Evolutionary conservation across 2,888 invertebrate genomes (phyloP), one percentile per base, ranked within the genome.

Genomic region (Dugesia japonica): DNA sequence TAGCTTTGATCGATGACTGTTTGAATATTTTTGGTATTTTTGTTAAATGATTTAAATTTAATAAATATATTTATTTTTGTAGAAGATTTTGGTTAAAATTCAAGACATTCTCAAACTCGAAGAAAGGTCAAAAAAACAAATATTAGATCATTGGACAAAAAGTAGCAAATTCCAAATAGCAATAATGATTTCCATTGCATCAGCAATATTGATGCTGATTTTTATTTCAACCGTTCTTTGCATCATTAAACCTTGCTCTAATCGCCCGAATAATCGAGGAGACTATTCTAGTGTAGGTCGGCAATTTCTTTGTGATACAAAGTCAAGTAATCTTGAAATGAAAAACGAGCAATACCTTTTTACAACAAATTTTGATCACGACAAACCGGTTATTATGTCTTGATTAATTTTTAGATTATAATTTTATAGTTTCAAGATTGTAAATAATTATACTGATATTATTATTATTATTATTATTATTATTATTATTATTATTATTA

Each of bases 281-380:
- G 56, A 56, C 56, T 56, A 56, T 23, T 56, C 56, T n/a, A 56
- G 56, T n/a, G 56, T 56, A 1, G 56, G 56, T n/a, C 56, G 56
- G 56, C 56, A 56, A n/a, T 56, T 56, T n/a, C 56, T 56, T n/a
- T 56, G 56, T 56, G 56, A 56, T 56, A 56, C 56, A n/a, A 56
- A 56, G 56, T 56, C 56, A 56, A 56, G 56, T 56, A 56, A 56
- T 56, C 56, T 56, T 56, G 56, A 56, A 56, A 56, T 56, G 56
- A 56, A 56, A 56, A 56, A 56, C 17, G 56, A 56, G n/a, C 56
- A 56, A n/a, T 56, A 56, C 23, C 56, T 56, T 56, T 56, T 56
- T 20, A 56, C 56, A 20, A 56, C 56, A 56, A 56, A 56, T 56
- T 56, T 56, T 23, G 56, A 56, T 56, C 56, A 56, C 56, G 56